Conservation (phyloP, 92 coral and sea anemone species). For the Phenganax stokvisi region DNA sequence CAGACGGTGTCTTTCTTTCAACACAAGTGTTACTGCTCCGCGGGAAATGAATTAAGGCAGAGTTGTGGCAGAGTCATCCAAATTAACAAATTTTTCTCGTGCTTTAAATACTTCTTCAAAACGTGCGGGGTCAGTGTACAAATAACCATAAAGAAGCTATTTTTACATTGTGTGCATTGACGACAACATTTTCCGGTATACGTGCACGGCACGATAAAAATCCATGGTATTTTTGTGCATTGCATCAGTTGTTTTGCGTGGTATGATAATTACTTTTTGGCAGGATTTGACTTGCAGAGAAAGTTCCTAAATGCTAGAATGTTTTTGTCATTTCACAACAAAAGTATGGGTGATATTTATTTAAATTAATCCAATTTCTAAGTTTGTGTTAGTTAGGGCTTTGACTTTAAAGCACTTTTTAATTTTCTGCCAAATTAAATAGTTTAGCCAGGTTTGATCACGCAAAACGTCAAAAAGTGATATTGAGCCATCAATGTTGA, state of each 20-base stretch:
- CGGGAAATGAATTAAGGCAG: too few relatives aligned
- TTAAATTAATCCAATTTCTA: too few relatives aligned
- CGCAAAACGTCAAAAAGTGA: too few relatives aligned
- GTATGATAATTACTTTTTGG: neutral
- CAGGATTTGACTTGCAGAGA: neutral
- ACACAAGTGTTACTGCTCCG: too few relatives aligned
- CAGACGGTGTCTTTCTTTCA: too few relatives aligned
- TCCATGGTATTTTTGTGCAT: neutral
- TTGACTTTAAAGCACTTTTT: too few relatives aligned
- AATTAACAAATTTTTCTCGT: neutral
- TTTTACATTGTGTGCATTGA: neutral
- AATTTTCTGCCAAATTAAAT: too few relatives aligned
- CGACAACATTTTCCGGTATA: neutral
- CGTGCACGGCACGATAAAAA: neutral
- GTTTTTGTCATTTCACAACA: too few relatives aligned
- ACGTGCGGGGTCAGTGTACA: neutral
- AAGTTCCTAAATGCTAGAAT: neutral
- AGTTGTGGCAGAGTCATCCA: neutral
- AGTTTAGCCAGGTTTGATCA: too few relatives aligned
- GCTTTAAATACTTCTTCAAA: neutral
- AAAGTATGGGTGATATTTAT: too few relatives aligned
- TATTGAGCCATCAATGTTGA: too few relatives aligned
- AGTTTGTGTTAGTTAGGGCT: too few relatives aligned
- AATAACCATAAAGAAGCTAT: neutral
- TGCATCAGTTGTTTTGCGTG: neutral